Base-by-base conservation (phyloP, 1,140 invertebrate species). In the Gryllus bimaculatus region DNA sequence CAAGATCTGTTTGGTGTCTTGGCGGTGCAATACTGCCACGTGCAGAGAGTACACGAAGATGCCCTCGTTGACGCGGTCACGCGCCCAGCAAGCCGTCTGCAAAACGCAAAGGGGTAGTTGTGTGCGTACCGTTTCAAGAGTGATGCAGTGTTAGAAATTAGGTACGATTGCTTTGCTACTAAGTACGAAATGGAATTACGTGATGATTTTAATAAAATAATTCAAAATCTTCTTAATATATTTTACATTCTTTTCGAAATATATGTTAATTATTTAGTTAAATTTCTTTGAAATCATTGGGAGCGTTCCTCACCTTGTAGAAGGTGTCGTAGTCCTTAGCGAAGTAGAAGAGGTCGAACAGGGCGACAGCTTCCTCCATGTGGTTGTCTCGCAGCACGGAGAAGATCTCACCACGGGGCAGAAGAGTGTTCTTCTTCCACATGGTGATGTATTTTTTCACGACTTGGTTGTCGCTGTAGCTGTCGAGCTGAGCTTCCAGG, bases 291-390 rank as follows among this genome's bases (percentile, higher is more conserved):
- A 39, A 66, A 66, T 66, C 7, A 66, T 66, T 3, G 54, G 7
- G 18, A 66, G 54, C 3, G 2, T 66, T 66, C 7, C 54, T 66
- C 49, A 79, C 79, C 74, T 89, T 88, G 85, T 86, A 89, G 85
- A 92, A 92, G 13, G 86, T 89, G 8, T 91, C 89, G 80, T 89
- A 92, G 81, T 91, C 88, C 83, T 92, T 92, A 79, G 91, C 91
- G 81, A 89, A 89, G 85, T 90, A 92, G 82, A 94, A 88, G 79
- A 92, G 82, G 79, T 92, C 89, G 87, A 92, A 93, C 78, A 93
- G 84, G 12, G 87, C 87, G 8, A 88, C 85, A 47, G 90, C 89
- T 85, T 93, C 90, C 76, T 89, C 85, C n/a, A 89, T 82, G 75
- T 93, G 91, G 18, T 89, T 87, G 48, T 88, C 86, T 78, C 92